Percentiles rank a stretch among this genome's conserved stretches.
Conservation (phyloP, 2,888 invertebrate genomes). For the Chymomyza fuscimana region DNA sequence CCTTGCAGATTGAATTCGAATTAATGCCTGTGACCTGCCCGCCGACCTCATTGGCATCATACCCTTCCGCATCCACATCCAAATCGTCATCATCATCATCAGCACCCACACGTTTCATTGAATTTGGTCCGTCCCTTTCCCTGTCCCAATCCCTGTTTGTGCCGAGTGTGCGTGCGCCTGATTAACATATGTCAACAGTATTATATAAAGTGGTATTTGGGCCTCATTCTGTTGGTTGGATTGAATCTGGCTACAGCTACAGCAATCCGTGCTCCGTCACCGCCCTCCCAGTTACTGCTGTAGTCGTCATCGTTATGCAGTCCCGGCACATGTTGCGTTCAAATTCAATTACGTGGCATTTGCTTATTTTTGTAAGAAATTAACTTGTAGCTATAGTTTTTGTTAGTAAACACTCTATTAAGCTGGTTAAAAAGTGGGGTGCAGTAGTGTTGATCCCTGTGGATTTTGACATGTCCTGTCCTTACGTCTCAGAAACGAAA, state of each 20-base stretch:
- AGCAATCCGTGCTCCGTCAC: background rate
- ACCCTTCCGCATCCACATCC: background rate
- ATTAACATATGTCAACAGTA: constrained; percentile 80
- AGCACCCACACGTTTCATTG: constrained; percentile 9
- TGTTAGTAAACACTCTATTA: background rate
- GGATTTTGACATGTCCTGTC: no score
- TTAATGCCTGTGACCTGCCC: constrained; percentile 78
- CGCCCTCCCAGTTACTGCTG: background rate
- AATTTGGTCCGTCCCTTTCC: constrained; percentile 11
- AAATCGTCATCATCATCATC: constrained; percentile 37
- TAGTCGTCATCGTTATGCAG: constrained; percentile 14
- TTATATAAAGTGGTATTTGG: constrained; percentile 73
- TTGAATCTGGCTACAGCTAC: constrained; percentile 30
- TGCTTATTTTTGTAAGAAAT: constrained; percentile 72
- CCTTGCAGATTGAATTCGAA: constrained; percentile 76
- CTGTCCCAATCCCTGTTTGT: constrained; percentile 28
- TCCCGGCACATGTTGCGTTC: constrained; percentile 44
- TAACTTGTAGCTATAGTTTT: constrained; percentile 54
- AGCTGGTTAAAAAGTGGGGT: background rate
- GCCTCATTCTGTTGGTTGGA: constrained; percentile 27
- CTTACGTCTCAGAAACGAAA: no score
- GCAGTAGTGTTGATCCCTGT: background rate
- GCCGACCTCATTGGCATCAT: constrained; percentile 40
- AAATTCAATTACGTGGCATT: constrained; percentile 75
- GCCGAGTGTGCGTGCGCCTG: constrained; percentile 77